Evolutionary conservation across 2,797 vertebrate genomes (phyloP), one percentile per base, ranked within the genome.

Genomic region (Chaenodraco wilsoni): DNA sequence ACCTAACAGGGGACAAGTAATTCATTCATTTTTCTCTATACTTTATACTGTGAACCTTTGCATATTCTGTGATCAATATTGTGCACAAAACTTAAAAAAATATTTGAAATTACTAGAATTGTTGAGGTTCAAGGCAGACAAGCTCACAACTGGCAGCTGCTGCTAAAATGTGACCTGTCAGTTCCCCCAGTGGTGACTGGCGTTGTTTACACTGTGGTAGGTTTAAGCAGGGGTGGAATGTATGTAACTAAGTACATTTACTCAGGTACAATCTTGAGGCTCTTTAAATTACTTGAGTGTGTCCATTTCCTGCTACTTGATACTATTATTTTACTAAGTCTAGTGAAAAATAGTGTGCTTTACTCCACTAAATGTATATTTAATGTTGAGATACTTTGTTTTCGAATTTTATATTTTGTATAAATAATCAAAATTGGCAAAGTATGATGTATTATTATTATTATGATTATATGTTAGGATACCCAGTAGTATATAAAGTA

Each of bases 181-280:
- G 1, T 40, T 8, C 10, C 17, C 44, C 50, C 17, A 46, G 45
- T 45, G 33, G 57, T 65, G 50, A 15, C 27, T 74, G 31, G 9
- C 62, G 48, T 19, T 74, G 62, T 61, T 69, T 44, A 62, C 65
- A 56, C 65, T 21, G 9, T 12, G 33, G 27, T 2, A n/a, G 17
- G 11, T 13, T 63, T 2, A 75, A 46, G 15, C 19, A 43, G 7
- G 13, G 37, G 5, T 21, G n/a, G 57, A 43, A 59, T 15, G 12
- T 5, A 21, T 33, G 15, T 10, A 21, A 33, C 15, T 27, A 27
- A 46, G 43, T 60, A 15, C 13, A 44, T 61, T 61, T 17, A 46
- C 23, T 40, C 37, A 23, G 15, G 40, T 14, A 58, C 56, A 15
- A 5, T 43, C 15, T 44, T 16, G 41, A 15, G 3, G 41, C 9